Base-by-base conservation (phyloP, 1,140 invertebrate species). In the Cotesia glomerata region DNA sequence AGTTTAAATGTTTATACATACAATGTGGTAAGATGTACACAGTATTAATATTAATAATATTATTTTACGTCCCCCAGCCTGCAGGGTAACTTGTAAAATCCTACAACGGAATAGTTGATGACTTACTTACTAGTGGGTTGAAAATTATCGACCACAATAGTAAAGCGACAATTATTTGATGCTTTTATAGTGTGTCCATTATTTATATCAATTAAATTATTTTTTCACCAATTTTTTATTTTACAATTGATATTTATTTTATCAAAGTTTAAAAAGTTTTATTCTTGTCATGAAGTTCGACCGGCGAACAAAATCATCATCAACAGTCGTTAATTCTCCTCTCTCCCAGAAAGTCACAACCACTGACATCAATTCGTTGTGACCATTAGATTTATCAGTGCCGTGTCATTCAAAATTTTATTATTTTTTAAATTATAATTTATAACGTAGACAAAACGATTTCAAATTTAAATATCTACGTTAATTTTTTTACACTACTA, bases 291-390 rank as follows among this genome's bases (percentile, higher is more conserved):
- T 26, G 1, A 26, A 14, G 56, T 58, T 58, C 56, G 56, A 58
- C 56, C 56, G 16, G 56, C 56, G 56, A 58, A 58, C 56, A 58
- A 58, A 32, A 58, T 26, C 56, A 18, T 58, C 56, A 58, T 58
- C 16, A 51, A 67, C 65, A 67, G 65, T 67, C 65, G 26, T 52
- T 67, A 67, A 35, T 54, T 67, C 39, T 79, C 75, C 74, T 79
- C 73, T 75, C 75, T 75, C 75, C 72, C 70, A 78, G 39, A 45
- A 74, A 76, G 66, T 71, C 74, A 67, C 58, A 66, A 72, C 52
- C 54, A 18, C 66, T 67, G 26, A 49, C 49, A 5, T 69, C 45
- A 13, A 16, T 69, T 58, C 16, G n/a, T 59, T 14, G 35, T 67
- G 49, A 67, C 49, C 52, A 26, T 32, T 45, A 51, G 11, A 45